These are phyloP conservation scores for Branchinecta sandiegonensis DNA, from an alignment of 2,888 invertebrate species.

Conservation along the genomic window DNA sequence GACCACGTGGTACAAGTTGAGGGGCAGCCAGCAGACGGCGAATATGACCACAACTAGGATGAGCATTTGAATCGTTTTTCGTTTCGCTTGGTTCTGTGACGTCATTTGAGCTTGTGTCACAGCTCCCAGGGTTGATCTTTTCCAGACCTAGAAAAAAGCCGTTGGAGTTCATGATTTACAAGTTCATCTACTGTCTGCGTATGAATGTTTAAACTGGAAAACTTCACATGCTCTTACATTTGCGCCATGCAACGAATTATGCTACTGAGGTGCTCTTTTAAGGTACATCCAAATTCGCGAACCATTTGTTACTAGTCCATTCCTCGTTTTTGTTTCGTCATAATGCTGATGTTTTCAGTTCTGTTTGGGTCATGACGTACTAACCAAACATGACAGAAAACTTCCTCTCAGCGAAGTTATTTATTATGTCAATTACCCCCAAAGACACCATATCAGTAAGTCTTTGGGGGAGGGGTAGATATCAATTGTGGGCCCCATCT, in stretches of 20 bases:
- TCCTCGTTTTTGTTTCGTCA: no score
- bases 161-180: not conserved
- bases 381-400: no score
- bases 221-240: no score
- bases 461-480: no score
- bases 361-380: no score
- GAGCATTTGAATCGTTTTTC: constrained; percentile 38
- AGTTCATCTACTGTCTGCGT: not conserved
- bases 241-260: constrained; percentile 14
- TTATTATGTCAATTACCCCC: no score
- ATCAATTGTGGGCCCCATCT: no score
- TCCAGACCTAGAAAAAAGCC: constrained; percentile 29
- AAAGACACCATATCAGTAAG: no score
- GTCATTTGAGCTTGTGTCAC: constrained; percentile 35
- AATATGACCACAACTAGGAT: constrained; percentile 36
- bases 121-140: constrained; percentile 33
- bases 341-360: no score
- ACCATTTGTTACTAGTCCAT: no score
- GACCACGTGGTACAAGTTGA: constrained; percentile 36
- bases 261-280: not conserved
- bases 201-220: not conserved
- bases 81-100: constrained; percentile 33
- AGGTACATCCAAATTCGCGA: no score
- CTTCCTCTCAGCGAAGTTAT: no score
- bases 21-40: constrained; percentile 38